Evolutionary conservation across 2,888 invertebrate genomes (phyloP).

Genomic region (Apoda limacodes): DNA sequence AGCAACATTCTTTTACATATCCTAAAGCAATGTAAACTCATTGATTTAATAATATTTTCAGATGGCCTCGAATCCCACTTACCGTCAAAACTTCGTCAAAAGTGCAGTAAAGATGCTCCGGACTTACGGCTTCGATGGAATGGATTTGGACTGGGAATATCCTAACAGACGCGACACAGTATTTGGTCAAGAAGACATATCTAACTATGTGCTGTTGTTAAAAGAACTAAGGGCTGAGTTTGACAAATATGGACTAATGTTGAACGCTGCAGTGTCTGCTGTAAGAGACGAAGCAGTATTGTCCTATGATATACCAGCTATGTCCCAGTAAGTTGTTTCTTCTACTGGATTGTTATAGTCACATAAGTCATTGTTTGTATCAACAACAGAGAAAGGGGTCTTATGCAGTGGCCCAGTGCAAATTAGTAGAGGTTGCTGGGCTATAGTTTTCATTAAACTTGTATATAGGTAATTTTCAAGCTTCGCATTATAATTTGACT

Average conservation of each 20-base stretch:
- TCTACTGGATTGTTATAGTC: no score
- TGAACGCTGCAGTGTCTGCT: conserved; percentile 73
- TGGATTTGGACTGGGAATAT: conserved; percentile 82
- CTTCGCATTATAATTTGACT: no score
- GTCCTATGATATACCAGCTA: conserved; percentile 71
- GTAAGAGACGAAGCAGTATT: conserved; percentile 48
- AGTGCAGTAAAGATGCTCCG: conserved; percentile 66
- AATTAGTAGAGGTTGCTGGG: no score
- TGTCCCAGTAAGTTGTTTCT: conserved; percentile 52
- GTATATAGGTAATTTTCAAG: no score
- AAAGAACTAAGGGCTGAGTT: conserved; percentile 69
- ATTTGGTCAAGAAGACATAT: conserved; percentile 47
- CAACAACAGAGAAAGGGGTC: no score
- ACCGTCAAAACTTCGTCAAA: conserved; percentile 66
- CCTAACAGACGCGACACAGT: conserved; percentile 68
- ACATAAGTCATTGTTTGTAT: no score
- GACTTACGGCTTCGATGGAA: conserved; percentile 74
- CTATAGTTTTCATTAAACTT: no score
- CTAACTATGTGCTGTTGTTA: conserved; percentile 64
- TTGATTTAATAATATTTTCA: no score
- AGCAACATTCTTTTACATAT: no score
- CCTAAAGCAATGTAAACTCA: no score
- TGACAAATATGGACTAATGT: conserved; percentile 53
- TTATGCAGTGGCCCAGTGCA: no score
- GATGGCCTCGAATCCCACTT: conserved; percentile 44